Evolutionary conservation across 2,888 invertebrate species (phyloP), one percentile per base, ranked within the genome.

Genomic region (Schrankia costaestrigalis): DNA sequence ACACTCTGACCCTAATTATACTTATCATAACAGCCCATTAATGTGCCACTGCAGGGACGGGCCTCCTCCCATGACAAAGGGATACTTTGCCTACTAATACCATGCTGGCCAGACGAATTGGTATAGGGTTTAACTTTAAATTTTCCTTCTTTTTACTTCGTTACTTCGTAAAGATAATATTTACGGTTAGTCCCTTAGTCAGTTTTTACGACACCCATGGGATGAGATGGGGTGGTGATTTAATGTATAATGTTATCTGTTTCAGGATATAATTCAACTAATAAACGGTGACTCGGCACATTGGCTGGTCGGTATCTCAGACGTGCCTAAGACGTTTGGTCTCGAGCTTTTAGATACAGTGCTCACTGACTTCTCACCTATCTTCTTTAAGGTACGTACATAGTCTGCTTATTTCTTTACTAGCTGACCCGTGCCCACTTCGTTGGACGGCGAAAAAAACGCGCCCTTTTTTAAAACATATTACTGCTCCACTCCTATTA

Each of bases 261-360:
- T 35, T 2, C 71, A 96, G 95, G 99, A 99, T 83, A 91, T 99
- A 58, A 97, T 99, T 19, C 97, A 97, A 71, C 84, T 99, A 30
- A 95, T 99, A 4, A 98, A 99, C 82, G 97, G 97, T 0, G 99
- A 99, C 77, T 94, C 97, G 62, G 97, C 99, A 0, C 93, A 93
- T 59, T 99, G 98, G 98, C 88, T 99, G 35, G 91, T 95, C 25
- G 98, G 98, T 3, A 95, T 99, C 88, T 95, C 96, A 2, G 98
- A 98, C 80, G 98, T 99, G 93, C 98, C 98, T 2, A 91, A 98
- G 59, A 97, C 98, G 0, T 97, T 99, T 82, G 98, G 98, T 0
- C 82, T 99, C 54, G 99, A 99, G 74, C 88, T 99, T 11, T 80
- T 99, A 26, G 99, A 99, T 74, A 96, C 97, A 0, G 95, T 98